Evolutionary conservation across 2,888 invertebrate genomes (phyloP).

Genomic region (Lasioglossum oenotherae): DNA sequence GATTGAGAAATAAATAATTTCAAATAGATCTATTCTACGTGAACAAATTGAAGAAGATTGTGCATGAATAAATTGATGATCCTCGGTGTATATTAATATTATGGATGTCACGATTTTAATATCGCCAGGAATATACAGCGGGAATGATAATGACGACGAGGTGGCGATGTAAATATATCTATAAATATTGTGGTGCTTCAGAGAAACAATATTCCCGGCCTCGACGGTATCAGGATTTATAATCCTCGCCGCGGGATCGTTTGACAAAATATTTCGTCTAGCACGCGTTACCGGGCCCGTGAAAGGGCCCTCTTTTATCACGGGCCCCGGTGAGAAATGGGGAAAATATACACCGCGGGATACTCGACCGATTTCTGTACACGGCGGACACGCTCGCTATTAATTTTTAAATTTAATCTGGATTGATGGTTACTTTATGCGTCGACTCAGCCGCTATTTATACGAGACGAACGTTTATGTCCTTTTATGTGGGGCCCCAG

Average conservation of each 20-base stretch:
- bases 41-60: too few species aligned
- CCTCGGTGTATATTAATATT: background rate
- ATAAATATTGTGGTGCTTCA: background rate
- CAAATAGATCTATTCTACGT: too few species aligned
- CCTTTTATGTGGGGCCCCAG: background rate
- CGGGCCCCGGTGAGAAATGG: conserved; percentile 21
- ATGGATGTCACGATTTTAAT: background rate
- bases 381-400: background rate
- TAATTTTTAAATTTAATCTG: conserved; percentile 11
- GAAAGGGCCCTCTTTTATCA: conserved; percentile 11
- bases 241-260: conserved; percentile 5
- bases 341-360: conserved; percentile 36
- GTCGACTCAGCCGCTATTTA: background rate
- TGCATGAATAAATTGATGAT: too few species aligned
- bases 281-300: conserved; percentile 13
- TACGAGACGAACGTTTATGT: background rate
- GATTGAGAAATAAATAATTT: too few species aligned
- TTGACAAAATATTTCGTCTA: conserved; percentile 50
- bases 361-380: background rate
- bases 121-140: background rate
- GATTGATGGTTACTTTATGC: background rate
- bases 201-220: conserved; percentile 29
- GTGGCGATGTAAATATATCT: background rate
- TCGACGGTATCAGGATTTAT: conserved; percentile 24
- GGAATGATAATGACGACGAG: background rate